Evolutionary conservation across 2,113 vertebrate genomes (phyloP).

Genomic region (Corapipo altera): DNA sequence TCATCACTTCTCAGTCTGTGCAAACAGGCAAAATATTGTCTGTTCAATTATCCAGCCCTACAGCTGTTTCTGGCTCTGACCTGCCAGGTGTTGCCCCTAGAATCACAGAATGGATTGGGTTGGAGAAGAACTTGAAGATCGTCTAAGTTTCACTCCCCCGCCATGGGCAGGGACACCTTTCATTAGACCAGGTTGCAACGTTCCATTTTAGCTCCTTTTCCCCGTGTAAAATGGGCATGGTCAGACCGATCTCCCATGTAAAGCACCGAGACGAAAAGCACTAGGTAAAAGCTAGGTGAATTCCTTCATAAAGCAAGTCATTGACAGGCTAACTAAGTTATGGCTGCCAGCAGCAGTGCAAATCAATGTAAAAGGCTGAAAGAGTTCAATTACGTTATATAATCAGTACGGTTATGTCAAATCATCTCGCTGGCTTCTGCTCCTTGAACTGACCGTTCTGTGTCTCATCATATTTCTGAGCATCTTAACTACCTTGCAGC

Average conservation of each 20-base stretch:
- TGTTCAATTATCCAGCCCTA: neutral
- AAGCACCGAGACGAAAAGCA: neutral
- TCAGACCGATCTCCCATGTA: neutral
- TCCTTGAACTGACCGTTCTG: neutral
- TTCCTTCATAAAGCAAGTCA: neutral
- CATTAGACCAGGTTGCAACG: fast-evolving
- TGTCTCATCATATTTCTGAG: neutral
- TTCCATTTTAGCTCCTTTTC: neutral
- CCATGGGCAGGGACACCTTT: neutral
- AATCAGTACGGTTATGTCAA: neutral
- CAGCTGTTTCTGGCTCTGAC: neutral
- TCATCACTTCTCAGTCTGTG: neutral
- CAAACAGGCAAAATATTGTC: neutral
- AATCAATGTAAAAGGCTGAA: neutral
- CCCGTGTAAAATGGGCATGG: neutral
- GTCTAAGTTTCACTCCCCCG: neutral
- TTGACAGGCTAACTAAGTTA: neutral
- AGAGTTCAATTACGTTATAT: neutral
- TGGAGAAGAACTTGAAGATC: neutral
- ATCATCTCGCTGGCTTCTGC: neutral
- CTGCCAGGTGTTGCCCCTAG: neutral
- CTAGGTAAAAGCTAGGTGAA: neutral
- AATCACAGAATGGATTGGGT: fast-evolving
- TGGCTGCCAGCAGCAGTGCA: neutral
- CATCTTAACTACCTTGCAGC: neutral